Percentiles rank a stretch among this genome's conserved stretches.
These are phyloP conservation scores for Laticauda laticaudata DNA, from an alignment of 2,113 vertebrate species.

Conservation along the genomic window DNA sequence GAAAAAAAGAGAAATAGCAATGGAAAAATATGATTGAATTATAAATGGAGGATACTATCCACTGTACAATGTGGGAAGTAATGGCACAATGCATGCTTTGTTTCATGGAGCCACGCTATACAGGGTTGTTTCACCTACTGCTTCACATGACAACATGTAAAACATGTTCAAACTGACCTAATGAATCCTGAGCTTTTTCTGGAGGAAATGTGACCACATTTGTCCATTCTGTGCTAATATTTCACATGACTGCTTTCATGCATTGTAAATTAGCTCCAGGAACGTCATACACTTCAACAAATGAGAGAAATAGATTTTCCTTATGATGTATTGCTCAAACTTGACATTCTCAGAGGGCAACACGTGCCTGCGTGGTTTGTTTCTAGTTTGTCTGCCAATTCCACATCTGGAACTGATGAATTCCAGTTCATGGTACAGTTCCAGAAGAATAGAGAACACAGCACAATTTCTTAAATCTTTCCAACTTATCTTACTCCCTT, in stretches of 20 bases:
- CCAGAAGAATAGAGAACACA: constrained; percentile 20
- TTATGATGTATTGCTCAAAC: not conserved
- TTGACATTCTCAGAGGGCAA: not conserved
- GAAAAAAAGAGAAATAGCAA: not conserved
- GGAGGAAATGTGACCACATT: not conserved
- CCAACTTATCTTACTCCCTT: not conserved
- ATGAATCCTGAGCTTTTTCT: not conserved
- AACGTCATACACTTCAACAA: not conserved
- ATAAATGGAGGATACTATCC: not conserved
- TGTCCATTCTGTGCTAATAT: not conserved
- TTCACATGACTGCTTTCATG: not conserved
- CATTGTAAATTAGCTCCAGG: not conserved
- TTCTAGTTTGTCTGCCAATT: constrained; percentile 30
- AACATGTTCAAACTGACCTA: not conserved
- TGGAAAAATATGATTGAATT: not conserved
- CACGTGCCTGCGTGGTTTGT: not conserved
- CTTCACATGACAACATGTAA: not conserved
- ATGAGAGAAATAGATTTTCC: constrained; percentile 15
- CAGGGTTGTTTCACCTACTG: not conserved
- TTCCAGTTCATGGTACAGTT: not conserved
- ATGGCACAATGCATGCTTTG: not conserved
- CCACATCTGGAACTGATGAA: constrained; percentile 54
- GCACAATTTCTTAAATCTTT: constrained; percentile 9
- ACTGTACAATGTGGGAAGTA: not conserved
- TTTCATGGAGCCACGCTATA: not conserved